These are phyloP conservation scores for Pseudocheirus occidentalis DNA, from an alignment of 2,797 vertebrate species.

Conservation along the genomic window DNA sequence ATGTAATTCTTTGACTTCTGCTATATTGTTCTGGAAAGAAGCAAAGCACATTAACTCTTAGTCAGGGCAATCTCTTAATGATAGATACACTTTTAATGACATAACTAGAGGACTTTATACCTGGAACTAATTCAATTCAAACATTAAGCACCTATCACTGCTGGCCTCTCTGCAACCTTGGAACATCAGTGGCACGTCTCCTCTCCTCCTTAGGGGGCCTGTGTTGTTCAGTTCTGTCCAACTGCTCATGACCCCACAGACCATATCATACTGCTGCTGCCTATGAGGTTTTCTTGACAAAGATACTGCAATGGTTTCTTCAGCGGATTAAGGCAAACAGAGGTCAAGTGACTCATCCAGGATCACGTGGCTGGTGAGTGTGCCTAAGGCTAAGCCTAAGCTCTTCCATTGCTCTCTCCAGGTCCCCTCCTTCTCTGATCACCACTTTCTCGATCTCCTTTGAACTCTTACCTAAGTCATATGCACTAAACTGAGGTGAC, in stretches of 20 bases:
- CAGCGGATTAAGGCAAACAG: not conserved
- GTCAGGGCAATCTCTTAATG: not conserved
- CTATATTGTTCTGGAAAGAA: slow-evolving; percentile 94
- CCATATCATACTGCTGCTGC: not conserved
- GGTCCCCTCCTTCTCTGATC: not conserved
- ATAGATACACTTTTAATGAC: not conserved
- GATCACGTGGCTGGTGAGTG: not conserved
- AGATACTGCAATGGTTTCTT: not conserved
- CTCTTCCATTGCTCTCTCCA: not conserved
- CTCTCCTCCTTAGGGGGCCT: not conserved
- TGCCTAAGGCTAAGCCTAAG: not conserved
- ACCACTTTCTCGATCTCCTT: not conserved
- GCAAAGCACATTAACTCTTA: slow-evolving; percentile 18
- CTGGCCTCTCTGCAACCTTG: not conserved
- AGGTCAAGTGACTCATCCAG: not conserved
- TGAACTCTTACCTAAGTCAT: not conserved
- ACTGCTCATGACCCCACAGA: not conserved
- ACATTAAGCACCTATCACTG: not conserved
- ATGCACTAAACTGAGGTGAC: not conserved
- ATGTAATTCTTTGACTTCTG: slow-evolving; percentile 97
- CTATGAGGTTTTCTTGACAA: not conserved
- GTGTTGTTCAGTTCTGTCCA: not conserved
- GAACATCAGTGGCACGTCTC: not conserved
- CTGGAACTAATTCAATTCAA: not conserved
- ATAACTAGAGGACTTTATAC: not conserved